Conservation (phyloP, 92 coral and sea anemone species). For the Palythoa caribaeorum region DNA sequence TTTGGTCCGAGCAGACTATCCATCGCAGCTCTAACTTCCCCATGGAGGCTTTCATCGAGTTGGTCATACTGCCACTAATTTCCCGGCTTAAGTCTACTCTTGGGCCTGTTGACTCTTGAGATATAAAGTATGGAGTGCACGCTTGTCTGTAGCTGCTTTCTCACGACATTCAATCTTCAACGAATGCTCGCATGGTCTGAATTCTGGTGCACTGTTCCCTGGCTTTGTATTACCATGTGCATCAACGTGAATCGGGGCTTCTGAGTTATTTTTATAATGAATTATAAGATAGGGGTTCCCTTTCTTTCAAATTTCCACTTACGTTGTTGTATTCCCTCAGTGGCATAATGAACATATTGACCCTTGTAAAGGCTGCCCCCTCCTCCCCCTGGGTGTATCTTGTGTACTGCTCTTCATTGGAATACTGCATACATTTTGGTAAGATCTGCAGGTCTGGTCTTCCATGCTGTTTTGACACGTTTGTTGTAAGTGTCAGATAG, state of each 20-base stretch:
- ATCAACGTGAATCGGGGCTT: conserved; percentile 33
- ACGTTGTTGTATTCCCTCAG: conserved; percentile 51
- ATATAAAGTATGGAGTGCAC: conserved; percentile 42
- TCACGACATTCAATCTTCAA: conserved; percentile 52
- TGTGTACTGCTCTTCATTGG: conserved; percentile 51
- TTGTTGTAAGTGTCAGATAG: conserved; percentile 34
- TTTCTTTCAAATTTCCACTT: conserved; percentile 39
- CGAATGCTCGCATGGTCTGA: conserved; percentile 53
- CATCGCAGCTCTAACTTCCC: no score
- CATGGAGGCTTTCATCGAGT: no score
- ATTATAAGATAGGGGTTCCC: conserved; percentile 22
- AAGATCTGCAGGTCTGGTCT: neutral
- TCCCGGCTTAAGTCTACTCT: neutral
- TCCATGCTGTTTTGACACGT: conserved; percentile 39
- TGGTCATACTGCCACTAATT: no score
- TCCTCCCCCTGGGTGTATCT: conserved; percentile 25
- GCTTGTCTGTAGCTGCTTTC: conserved; percentile 1
- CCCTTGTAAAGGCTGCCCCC: conserved; percentile 43
- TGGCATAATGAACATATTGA: conserved; percentile 46
- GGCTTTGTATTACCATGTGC: conserved; percentile 56
- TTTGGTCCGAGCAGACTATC: no score
- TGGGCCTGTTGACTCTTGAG: conserved; percentile 38
- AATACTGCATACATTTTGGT: conserved; percentile 38
- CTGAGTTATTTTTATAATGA: conserved; percentile 20
- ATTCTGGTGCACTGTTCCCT: conserved; percentile 17